Evolutionary conservation across 2,797 vertebrate species (phyloP).

Genomic region (Channa striata): DNA sequence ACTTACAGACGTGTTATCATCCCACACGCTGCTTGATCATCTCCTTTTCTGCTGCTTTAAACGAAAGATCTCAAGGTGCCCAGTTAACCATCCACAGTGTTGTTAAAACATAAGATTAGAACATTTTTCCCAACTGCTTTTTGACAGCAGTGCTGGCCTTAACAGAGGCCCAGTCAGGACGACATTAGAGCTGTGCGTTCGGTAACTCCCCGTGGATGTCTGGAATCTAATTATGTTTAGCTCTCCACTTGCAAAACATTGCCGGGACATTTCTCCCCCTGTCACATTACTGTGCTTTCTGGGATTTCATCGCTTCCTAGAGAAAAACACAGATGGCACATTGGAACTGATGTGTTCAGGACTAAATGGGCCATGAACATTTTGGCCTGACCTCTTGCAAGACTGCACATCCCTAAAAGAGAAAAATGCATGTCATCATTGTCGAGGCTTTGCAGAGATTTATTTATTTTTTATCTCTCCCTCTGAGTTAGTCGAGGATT

Average conservation of each 20-base stretch:
- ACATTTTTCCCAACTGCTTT: slow-evolving; percentile 48
- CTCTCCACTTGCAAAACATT: slow-evolving; percentile 59
- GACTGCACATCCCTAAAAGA: slow-evolving; percentile 48
- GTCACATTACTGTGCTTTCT: slow-evolving; percentile 69
- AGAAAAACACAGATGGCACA: slow-evolving; percentile 78
- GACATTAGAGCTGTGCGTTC: slow-evolving; percentile 67
- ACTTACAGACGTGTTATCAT: not conserved
- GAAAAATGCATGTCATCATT: slow-evolving; percentile 51
- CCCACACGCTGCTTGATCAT: not conserved
- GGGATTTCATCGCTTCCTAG: slow-evolving; percentile 68
- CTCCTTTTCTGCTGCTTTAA: slow-evolving; percentile 3
- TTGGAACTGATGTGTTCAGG: slow-evolving; percentile 72
- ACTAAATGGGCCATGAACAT: slow-evolving; percentile 79
- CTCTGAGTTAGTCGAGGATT: slow-evolving; percentile 28
- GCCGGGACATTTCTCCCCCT: slow-evolving; percentile 60
- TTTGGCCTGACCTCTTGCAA: slow-evolving; percentile 64
- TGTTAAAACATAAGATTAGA: slow-evolving; percentile 38
- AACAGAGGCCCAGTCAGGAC: slow-evolving; percentile 46
- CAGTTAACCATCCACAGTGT: slow-evolving; percentile 10
- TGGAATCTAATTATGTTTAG: slow-evolving; percentile 72
- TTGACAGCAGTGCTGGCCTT: slow-evolving; percentile 52
- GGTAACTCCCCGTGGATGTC: slow-evolving; percentile 55
- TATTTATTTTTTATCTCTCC: not conserved
- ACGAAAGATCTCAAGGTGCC: not conserved
- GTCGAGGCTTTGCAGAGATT: slow-evolving; percentile 15